Evolutionary conservation across 2,888 invertebrate species (phyloP).

Genomic region (Heterodera filipjevi): DNA sequence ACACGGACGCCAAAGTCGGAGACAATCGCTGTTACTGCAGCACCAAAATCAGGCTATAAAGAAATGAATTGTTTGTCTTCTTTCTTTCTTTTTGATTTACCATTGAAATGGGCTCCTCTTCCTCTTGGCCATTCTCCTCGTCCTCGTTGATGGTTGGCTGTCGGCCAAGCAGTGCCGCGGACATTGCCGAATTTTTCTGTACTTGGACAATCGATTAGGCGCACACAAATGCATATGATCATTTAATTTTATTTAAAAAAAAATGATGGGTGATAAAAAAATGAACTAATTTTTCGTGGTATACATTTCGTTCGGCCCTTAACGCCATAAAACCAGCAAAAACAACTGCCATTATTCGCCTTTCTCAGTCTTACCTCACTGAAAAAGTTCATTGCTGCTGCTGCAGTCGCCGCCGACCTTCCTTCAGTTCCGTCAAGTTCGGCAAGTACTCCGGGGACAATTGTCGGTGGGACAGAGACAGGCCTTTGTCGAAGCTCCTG

Average conservation of each 20-base stretch:
- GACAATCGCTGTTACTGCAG: not conserved
- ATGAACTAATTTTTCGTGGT: too few species aligned
- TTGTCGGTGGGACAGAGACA: constrained; percentile 11
- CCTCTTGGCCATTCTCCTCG: not conserved
- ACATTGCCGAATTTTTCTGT: not conserved
- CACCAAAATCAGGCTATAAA: not conserved
- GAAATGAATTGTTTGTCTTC: not conserved
- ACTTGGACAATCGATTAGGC: not conserved
- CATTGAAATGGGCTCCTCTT: not conserved
- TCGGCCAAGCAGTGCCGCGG: not conserved
- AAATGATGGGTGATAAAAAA: too few species aligned
- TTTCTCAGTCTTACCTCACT: not conserved
- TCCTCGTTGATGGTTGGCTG: constrained; percentile 13
- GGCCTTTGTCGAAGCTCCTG: not conserved
- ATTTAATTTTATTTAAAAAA: too few species aligned
- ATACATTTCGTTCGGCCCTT: too few species aligned
- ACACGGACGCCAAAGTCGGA: not conserved
- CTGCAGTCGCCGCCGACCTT: not conserved
- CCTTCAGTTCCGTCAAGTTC: not conserved
- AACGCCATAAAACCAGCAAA: too few species aligned
- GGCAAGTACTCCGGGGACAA: not conserved
- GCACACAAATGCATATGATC: not conserved
- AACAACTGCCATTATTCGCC: too few species aligned
- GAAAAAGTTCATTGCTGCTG: not conserved
- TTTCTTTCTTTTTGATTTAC: not conserved